A percentile compares a stretch with the other conserved stretches of the same genome.
phyloP scores from a whole-genome alignment of 2,888 invertebrate genomes.

The Rutpela maculata region DNA sequence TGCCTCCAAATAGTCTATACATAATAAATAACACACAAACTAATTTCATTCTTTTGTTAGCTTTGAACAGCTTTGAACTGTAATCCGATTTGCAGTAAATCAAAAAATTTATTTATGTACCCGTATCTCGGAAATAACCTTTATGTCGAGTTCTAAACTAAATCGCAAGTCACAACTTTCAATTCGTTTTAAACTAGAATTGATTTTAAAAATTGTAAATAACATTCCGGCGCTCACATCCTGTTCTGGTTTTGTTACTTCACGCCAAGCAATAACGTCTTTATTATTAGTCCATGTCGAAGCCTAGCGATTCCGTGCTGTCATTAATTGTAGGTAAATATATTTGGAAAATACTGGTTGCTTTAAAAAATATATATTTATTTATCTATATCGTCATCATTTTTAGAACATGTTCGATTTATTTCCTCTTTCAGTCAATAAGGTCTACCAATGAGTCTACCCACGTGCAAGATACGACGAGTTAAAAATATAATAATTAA shows the following conservation, averaged over 20 bases:
- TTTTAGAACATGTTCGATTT: no score
- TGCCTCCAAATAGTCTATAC: neutral
- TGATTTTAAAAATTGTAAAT: conserved; percentile 31
- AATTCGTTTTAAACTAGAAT: conserved; percentile 25
- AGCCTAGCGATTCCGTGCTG: neutral
- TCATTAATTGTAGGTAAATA: neutral
- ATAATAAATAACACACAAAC: conserved; percentile 18
- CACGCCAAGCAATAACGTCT: neutral
- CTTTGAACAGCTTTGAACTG: conserved; percentile 24
- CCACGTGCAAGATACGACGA: no score
- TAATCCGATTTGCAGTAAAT: conserved; percentile 36
- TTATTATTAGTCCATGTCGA: neutral
- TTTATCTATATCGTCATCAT: no score
- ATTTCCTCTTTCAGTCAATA: no score
- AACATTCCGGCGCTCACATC: conserved; percentile 11
- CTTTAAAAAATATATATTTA: no score
- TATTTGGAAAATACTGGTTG: no score
- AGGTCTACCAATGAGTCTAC: no score
- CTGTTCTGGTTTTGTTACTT: neutral
- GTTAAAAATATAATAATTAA: no score
- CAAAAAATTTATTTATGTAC: conserved; percentile 40
- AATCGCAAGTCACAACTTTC: conserved; percentile 20
- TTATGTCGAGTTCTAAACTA: conserved; percentile 21
- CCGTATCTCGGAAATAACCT: conserved; percentile 17
- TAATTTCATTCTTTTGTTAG: conserved; percentile 23